Percentiles rank a stretch among this genome's conserved stretches.
Evolutionary conservation across 1,140 invertebrate genomes (phyloP).

Genomic region (Aricia agestis): DNA sequence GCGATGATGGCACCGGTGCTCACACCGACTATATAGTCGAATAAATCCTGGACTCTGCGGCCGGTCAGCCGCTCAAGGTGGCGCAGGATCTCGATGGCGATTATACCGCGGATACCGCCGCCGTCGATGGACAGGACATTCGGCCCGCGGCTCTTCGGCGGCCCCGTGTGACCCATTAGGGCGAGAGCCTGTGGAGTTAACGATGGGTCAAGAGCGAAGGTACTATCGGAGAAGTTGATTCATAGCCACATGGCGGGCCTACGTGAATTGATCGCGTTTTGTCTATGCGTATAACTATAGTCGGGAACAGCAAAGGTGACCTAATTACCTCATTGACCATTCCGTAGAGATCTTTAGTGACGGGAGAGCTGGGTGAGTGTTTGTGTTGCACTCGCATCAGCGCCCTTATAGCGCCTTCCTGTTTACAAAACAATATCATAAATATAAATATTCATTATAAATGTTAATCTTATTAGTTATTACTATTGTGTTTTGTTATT

Average conservation of each 20-base stretch:
- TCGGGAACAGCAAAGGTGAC: too few species aligned
- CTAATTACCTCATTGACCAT: conserved; percentile 52
- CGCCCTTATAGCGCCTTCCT: conserved; percentile 80
- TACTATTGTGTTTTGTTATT: too few species aligned
- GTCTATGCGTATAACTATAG: too few species aligned
- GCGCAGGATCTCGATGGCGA: conserved; percentile 88
- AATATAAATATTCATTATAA: neutral
- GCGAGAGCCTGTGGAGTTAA: conserved; percentile 78
- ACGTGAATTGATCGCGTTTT: too few species aligned
- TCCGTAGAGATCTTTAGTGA: conserved; percentile 53
- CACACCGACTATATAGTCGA: conserved; percentile 95
- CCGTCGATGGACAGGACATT: conserved; percentile 93
- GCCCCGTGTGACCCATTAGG: conserved; percentile 84
- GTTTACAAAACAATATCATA: conserved; percentile 34
- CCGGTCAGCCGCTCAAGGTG: conserved; percentile 85
- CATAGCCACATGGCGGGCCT: too few species aligned
- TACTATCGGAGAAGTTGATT: too few species aligned
- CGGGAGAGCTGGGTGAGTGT: conserved; percentile 51
- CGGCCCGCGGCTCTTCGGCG: conserved; percentile 84
- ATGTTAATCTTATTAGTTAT: too few species aligned
- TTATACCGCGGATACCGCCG: conserved; percentile 90
- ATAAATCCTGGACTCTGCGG: conserved; percentile 81
- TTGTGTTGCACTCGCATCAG: conserved; percentile 76
- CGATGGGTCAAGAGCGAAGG: too few species aligned
- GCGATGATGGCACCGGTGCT: conserved; percentile 91